Base-by-base conservation (phyloP, 2,113 vertebrate species). In the Nibea coibor region DNA sequence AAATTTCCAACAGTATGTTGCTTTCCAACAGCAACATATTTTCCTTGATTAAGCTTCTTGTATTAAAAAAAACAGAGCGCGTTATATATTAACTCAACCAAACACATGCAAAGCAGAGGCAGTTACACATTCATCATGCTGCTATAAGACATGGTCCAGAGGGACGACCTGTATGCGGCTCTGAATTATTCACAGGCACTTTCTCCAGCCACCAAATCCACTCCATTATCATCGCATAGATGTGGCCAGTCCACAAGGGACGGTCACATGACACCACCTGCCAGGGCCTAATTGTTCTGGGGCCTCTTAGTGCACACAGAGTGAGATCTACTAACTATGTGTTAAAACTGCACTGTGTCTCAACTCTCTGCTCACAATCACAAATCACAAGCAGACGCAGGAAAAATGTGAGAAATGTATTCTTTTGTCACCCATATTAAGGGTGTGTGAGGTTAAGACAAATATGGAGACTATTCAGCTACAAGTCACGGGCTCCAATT, bases 101-200 rank as follows among this genome's bases (percentile, higher is more conserved):
- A 19, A 47, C 51, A 59, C 63, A 66, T 78, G 22, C 75, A 66
- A 70, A 65, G 70, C 74, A 42, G 39, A 65, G n/a, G 39, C 53
- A 76, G 74, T 66, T 70, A 66, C 50, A 69, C 83, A 87, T 91
- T 87, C 39, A 85, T 86, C 73, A 75, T 14, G 72, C 78, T 54
- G 75, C 74, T 87, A 85, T 73, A 85, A 64, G 72, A 85, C 48
- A 14, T 54, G 26, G 78, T 35, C 61, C 47, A 31, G 11, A 81
- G 79, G 81, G 84, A 83, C 72, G 45, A 85, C 84, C 83, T 87
- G 85, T 84, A 72, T 82, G 71, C 56, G 51, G 57, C 69, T 76
- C 86, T 95, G 85, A 95, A 93, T 95, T 92, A 95, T 95, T 95
- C 91, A 95, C 90, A 85, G 86, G 73, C 89, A 93, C 94, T 94